Evolutionary conservation across 2,113 vertebrate genomes (phyloP).

Genomic region (Tachycineta bicolor): DNA sequence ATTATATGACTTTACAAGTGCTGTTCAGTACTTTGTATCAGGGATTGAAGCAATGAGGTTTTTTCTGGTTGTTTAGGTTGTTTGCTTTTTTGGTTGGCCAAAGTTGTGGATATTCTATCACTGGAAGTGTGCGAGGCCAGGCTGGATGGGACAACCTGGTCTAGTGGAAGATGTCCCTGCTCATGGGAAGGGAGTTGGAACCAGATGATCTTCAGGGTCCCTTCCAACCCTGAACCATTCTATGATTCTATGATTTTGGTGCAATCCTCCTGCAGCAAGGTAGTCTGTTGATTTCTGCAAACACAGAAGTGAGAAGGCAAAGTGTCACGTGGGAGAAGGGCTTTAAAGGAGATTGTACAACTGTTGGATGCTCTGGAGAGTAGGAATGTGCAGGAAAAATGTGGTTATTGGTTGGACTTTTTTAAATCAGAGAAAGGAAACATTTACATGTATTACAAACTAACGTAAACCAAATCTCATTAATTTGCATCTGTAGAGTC

Average conservation of each 20-base stretch:
- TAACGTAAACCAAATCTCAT: background rate
- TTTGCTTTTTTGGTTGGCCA: background rate
- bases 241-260: background rate
- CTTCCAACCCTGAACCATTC: background rate
- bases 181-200: background rate
- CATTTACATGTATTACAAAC: background rate
- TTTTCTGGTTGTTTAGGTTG: background rate
- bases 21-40: background rate
- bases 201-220: background rate
- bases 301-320: background rate
- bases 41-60: background rate
- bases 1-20: background rate
- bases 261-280: background rate
- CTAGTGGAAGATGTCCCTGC: background rate
- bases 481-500: background rate
- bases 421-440: background rate
- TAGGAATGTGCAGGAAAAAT: background rate
- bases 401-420: background rate
- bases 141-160: background rate
- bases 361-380: background rate
- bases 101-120: background rate
- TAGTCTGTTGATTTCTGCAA: background rate
- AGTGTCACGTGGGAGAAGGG: background rate
- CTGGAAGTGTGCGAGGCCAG: background rate
- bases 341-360: background rate